A percentile compares a stretch with the other conserved stretches of the same genome.
phyloP scores from a whole-genome alignment of 1,140 invertebrate species.

The Neodiprion virginianus region DNA sequence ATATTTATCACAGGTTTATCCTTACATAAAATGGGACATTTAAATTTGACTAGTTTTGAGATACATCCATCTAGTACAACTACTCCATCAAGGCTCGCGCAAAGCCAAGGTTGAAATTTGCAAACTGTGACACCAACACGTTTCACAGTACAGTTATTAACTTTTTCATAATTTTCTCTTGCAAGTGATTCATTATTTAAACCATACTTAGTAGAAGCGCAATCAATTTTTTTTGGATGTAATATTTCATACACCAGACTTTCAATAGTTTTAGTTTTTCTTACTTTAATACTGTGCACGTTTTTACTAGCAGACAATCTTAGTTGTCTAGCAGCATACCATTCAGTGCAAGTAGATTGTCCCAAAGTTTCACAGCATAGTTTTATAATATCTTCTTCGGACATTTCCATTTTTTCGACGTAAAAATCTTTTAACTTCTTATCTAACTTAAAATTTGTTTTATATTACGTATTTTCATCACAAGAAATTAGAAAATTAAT shows the following conservation, averaged over 20 bases:
- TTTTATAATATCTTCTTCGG: conserved; percentile 41
- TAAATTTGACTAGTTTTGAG: conserved; percentile 34
- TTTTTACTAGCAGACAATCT: conserved; percentile 37
- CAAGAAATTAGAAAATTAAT: conserved; percentile 20
- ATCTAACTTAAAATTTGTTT: conserved; percentile 15
- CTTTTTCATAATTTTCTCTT: conserved; percentile 17
- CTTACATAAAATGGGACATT: conserved; percentile 33
- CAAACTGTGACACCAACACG: conserved; percentile 23
- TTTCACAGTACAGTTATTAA: conserved; percentile 16
- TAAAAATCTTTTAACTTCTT: conserved; percentile 34
- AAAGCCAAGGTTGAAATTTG: conserved; percentile 30
- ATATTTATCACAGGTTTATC: conserved; percentile 24
- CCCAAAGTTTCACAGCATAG: conserved; percentile 38
- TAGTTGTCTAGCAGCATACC: conserved; percentile 29
- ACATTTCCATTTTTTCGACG: conserved; percentile 35
- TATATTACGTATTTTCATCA: conserved; percentile 9
- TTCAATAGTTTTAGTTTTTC: conserved; percentile 21
- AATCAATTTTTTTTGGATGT: conserved; percentile 18
- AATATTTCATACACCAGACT: conserved; percentile 16
- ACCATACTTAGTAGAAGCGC: conserved; percentile 16
- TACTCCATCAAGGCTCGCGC: conserved; percentile 34
- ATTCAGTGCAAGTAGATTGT: conserved; percentile 32
- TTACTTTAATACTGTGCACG: conserved; percentile 35
- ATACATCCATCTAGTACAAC: conserved; percentile 31
- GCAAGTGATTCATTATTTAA: conserved; percentile 19